Evolutionary conservation across 2,888 invertebrate genomes (phyloP).

Genomic region (Mythimna albipuncta): DNA sequence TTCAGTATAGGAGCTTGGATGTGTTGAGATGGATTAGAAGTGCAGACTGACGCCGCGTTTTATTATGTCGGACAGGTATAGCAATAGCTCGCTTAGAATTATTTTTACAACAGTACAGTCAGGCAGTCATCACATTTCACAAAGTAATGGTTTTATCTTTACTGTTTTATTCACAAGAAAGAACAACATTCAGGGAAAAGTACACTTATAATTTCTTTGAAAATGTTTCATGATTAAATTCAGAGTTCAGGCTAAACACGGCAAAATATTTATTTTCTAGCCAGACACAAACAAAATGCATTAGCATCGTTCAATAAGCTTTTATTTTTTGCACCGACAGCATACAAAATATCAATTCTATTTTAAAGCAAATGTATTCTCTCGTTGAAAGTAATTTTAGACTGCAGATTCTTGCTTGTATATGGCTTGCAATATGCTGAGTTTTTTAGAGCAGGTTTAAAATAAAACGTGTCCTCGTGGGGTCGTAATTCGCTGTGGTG

Average conservation of each 20-base stretch:
- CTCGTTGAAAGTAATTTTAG: conserved; percentile 21
- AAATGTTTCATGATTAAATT: conserved; percentile 5
- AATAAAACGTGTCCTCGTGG: conserved; percentile 42
- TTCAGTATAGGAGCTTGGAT: conserved; percentile 25
- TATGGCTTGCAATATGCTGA: conserved; percentile 13
- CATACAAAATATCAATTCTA: conserved; percentile 28
- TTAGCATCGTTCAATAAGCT: conserved; percentile 26
- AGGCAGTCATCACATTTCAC: conserved; percentile 8
- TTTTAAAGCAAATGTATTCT: conserved; percentile 29
- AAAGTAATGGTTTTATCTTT: conserved; percentile 5
- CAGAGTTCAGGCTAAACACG: background rate
- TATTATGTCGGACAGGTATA: background rate
- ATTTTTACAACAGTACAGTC: background rate
- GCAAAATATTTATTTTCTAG: conserved; percentile 9
- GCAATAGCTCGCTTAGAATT: background rate
- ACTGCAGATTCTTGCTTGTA: conserved; percentile 22
- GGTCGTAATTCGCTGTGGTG: conserved; percentile 37
- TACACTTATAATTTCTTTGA: conserved; percentile 1
- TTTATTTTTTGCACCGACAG: conserved; percentile 1
- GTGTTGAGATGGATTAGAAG: conserved; percentile 34
- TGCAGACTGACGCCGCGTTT: background rate
- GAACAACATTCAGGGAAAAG: conserved; percentile 8
- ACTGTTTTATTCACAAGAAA: background rate
- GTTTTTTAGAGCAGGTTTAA: conserved; percentile 34
- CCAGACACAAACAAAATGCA: conserved; percentile 21